Conservation (phyloP, 2,797 vertebrate species). For the Pteropus rufus region DNA sequence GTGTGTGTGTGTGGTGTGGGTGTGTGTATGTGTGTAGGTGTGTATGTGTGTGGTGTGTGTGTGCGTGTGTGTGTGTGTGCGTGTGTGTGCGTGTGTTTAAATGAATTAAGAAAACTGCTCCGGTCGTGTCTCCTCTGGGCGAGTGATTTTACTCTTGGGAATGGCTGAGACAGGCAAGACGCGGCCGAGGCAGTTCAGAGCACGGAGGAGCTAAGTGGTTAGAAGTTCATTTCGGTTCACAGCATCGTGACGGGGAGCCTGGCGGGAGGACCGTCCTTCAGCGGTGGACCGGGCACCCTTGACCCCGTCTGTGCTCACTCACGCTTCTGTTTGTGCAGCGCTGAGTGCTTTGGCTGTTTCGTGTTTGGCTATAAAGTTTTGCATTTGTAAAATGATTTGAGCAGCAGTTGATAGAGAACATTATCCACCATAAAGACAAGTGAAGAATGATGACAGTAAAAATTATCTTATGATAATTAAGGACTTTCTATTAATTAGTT, state of each 20-base stretch:
- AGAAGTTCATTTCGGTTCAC: background rate
- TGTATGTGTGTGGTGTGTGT: too few relatives aligned
- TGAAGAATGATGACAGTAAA: background rate
- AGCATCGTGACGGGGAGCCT: background rate
- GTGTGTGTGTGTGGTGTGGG: too few relatives aligned
- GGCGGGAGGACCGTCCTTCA: background rate
- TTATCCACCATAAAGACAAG: background rate
- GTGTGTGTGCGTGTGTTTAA: too few relatives aligned
- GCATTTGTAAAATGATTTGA: background rate
- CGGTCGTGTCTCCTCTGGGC: background rate
- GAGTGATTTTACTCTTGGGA: background rate
- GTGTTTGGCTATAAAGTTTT: background rate
- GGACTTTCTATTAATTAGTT: background rate
- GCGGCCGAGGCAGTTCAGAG: background rate
- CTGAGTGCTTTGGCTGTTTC: background rate
- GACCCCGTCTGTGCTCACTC: too few relatives aligned
- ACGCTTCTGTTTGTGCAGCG: background rate
- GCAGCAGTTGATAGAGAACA: background rate
- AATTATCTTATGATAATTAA: background rate
- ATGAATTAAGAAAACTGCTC: background rate
- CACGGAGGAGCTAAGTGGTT: background rate
- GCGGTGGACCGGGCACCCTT: too few relatives aligned
- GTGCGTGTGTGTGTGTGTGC: too few relatives aligned
- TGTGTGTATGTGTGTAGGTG: too few relatives aligned
- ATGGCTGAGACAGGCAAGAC: fast-evolving